Conservation (phyloP, 1,140 invertebrate species). For the Euwallacea similis region DNA sequence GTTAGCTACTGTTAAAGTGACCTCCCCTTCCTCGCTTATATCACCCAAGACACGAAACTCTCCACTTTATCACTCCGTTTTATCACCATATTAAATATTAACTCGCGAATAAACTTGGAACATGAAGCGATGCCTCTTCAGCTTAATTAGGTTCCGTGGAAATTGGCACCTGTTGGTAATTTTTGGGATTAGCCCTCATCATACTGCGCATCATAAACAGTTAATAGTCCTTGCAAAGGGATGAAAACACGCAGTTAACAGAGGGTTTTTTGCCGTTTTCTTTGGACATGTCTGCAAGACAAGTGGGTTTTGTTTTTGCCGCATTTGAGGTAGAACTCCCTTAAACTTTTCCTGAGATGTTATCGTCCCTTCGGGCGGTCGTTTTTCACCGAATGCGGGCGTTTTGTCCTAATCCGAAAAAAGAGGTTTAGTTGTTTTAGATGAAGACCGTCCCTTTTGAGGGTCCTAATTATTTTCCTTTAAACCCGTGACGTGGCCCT, state of each 20-base stretch:
- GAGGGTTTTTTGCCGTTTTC: conserved; percentile 17
- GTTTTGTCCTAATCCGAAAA: conserved; percentile 22
- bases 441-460: conserved; percentile 4
- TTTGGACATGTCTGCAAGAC: not conserved
- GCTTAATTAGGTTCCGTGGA: conserved; percentile 26
- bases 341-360: conserved; percentile 11
- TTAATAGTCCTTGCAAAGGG: conserved; percentile 17
- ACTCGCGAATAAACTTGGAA: conserved; percentile 6
- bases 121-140: not conserved
- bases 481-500: not conserved
- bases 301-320: conserved; percentile 5
- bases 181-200: conserved; percentile 27
- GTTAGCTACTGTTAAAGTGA: too few species aligned
- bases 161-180: conserved; percentile 29
- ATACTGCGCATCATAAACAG: conserved; percentile 19
- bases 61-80: not conserved
- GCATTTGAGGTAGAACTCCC: conserved; percentile 3
- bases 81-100: conserved; percentile 17
- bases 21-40: too few species aligned
- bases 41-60: too few species aligned
- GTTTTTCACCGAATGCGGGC: conserved; percentile 21
- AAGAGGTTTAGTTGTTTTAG: conserved; percentile 32
- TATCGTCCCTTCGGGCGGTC: conserved; percentile 22
- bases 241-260: conserved; percentile 22
- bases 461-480: not conserved